These are phyloP conservation scores for Podilymbus podiceps DNA, from an alignment of 2,113 vertebrate genomes.

Conservation along the genomic window DNA sequence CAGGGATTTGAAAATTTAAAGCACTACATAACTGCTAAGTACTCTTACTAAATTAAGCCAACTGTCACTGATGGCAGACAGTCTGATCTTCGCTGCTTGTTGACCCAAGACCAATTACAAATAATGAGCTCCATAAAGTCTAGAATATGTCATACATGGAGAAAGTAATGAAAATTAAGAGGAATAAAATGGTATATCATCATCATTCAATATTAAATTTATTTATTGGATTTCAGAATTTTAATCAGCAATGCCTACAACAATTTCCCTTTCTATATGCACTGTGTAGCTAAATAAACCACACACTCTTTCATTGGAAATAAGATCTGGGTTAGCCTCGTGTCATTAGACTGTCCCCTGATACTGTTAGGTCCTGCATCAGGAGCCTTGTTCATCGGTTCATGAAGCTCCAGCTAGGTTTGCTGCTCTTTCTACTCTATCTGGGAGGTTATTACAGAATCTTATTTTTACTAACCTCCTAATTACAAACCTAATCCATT, in stretches of 20 bases:
- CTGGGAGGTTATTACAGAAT: not conserved
- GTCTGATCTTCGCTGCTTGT: slow-evolving; percentile 2
- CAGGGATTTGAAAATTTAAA: slow-evolving; percentile 31
- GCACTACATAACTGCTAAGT: slow-evolving; percentile 35
- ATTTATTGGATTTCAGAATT: slow-evolving; percentile 29
- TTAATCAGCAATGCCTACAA: slow-evolving; percentile 32
- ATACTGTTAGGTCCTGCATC: not conserved
- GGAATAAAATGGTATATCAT: not conserved
- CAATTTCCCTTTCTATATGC: slow-evolving; percentile 36
- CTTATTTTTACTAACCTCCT: not conserved
- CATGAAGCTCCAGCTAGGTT: not conserved
- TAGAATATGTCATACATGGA: not conserved
- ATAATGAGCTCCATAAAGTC: slow-evolving; percentile 46
- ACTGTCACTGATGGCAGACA: slow-evolving; percentile 38
- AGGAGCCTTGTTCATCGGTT: not conserved
- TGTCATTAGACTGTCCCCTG: not conserved
- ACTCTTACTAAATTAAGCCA: slow-evolving; percentile 55
- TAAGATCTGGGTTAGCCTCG: not conserved
- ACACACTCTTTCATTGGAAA: not conserved
- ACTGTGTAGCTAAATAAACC: not conserved
- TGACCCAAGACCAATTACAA: slow-evolving; percentile 50
- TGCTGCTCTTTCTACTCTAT: not conserved
- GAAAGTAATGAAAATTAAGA: slow-evolving; percentile 42
- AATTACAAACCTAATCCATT: slow-evolving; percentile 10
- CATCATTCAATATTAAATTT: slow-evolving; percentile 34